Conservation (phyloP, 2,113 vertebrate species). For the Columbina picui region DNA sequence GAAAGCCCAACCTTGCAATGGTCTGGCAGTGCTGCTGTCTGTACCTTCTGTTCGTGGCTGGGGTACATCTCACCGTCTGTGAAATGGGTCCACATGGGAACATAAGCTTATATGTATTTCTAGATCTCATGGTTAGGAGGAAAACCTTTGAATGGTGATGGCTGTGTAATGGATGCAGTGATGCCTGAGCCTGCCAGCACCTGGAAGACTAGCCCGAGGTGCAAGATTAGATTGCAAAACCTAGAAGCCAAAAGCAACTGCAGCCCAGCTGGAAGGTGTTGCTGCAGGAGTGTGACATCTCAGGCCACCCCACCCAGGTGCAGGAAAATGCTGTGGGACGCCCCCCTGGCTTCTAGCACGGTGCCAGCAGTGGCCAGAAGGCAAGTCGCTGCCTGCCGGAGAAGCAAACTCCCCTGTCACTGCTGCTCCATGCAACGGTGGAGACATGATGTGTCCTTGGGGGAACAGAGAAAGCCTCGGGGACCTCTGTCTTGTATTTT, state of each 20-base stretch:
- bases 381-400: not conserved
- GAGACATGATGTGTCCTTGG: not conserved
- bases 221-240: not conserved
- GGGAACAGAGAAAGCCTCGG: not conserved
- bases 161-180: not conserved
- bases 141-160: not conserved
- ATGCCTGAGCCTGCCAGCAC: not conserved
- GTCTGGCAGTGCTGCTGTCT: not conserved
- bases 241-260: not conserved
- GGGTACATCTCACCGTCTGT: not conserved
- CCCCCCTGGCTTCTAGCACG: not conserved
- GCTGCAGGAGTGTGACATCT: not conserved
- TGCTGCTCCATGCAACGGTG: fast-evolving
- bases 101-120: not conserved
- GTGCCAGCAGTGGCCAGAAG: not conserved
- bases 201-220: not conserved
- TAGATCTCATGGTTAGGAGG: not conserved
- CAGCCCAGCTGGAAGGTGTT: not conserved
- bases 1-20: not conserved
- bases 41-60: not conserved
- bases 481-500: not conserved
- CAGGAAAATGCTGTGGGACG: not conserved
- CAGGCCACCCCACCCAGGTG: fast-evolving
- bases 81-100: not conserved
- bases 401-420: not conserved